Evolutionary conservation across 2,797 vertebrate genomes (phyloP), one percentile per base, ranked within the genome.

Genomic region (Gymnoscopelus microlampas): DNA sequence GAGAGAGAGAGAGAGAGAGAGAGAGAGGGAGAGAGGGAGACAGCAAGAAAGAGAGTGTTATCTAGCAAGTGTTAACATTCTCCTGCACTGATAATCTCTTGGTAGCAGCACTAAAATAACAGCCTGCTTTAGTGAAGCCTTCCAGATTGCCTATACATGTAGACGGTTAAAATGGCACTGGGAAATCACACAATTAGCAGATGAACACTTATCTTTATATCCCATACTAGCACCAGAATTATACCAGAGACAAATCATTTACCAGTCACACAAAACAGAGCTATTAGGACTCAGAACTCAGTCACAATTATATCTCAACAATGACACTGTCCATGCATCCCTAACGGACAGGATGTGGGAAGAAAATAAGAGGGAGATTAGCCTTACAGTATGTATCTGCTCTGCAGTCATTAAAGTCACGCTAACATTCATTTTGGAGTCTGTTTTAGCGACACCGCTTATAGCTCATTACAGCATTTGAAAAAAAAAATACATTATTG

Each of bases 161-260:
- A 84, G 78, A 70, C 77, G 72, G 75, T 80, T 60, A 78, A 62
- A 81, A 62, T 68, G 65, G 78, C 69, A 56, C 35, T 58, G 76
- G 74, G 63, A 81, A 87, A 86, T 76, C 73, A 84, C 71, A 83
- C 73, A 83, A 84, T 81, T 71, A 81, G 3, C 73, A 83, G 78
- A 91, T 83, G 80, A 81, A 83, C 77, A 77, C 85, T 86, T 88
- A 89, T 91, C 88, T 89, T 86, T 87, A 83, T 82, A 79, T 86
- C 83, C 87, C 86, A 85, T 83, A 81, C 81, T 86, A 88, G 56
- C 78, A 53, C 2, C 67, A 70, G 70, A 83, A 84, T 82, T 80
- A 78, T 74, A 81, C 2, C 4, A 79, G 39, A 72, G 78, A 86
- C 83, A 81, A 88, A 83, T 87, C 74, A 84, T 89, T 90, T 85